phyloP scores from a whole-genome alignment of 1,140 invertebrate species.

The Venustaconcha ellipsiformis region DNA sequence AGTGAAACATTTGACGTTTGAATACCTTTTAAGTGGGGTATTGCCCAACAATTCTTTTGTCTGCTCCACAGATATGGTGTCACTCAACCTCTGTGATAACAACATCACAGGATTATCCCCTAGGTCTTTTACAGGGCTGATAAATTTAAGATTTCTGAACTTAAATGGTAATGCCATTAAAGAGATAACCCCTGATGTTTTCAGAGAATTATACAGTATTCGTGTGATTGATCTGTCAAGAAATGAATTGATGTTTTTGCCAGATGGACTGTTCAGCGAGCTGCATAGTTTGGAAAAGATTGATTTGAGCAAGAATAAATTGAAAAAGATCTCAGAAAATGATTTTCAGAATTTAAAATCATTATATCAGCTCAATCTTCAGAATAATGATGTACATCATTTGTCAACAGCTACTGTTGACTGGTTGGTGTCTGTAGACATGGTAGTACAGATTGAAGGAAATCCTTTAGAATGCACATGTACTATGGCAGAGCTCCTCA shows the following conservation, averaged over 20 bases:
- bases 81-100: too few relatives aligned
- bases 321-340: constrained; percentile 13
- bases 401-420: constrained; percentile 22
- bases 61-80: too few relatives aligned
- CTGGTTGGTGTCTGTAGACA: constrained; percentile 23
- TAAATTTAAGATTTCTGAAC: constrained; percentile 15
- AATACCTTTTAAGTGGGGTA: too few relatives aligned
- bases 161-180: constrained; percentile 26
- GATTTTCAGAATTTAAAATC: background rate
- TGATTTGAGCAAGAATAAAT: constrained; percentile 34
- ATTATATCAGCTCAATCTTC: too few relatives aligned
- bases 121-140: background rate
- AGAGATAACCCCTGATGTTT: constrained; percentile 25
- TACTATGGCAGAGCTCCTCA: constrained; percentile 30
- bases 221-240: constrained; percentile 38
- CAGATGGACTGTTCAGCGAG: constrained; percentile 29
- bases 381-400: too few relatives aligned
- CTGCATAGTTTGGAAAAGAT: constrained; percentile 35
- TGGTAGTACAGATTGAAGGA: constrained; percentile 36
- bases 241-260: constrained; percentile 40
- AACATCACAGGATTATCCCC: too few relatives aligned
- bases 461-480: constrained; percentile 63
- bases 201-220: constrained; percentile 40
- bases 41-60: too few relatives aligned
- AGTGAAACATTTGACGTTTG: too few relatives aligned